These are phyloP conservation scores for Hydrochoerus hydrochaeris DNA, from an alignment of 2,113 vertebrate species.

Conservation along the genomic window DNA sequence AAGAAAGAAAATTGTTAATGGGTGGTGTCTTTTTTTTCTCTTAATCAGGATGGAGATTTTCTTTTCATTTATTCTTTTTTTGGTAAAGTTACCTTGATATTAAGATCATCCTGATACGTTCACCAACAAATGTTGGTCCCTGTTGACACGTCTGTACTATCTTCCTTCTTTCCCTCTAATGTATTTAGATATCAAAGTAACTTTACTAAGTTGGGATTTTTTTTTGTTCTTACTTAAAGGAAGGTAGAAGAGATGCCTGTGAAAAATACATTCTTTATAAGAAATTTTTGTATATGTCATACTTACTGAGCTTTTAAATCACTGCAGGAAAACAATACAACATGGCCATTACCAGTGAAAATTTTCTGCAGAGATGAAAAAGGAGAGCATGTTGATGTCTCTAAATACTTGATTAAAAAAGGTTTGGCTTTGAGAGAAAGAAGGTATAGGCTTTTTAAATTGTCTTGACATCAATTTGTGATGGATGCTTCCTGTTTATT, in stretches of 20 bases:
- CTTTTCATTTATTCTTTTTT: not conserved
- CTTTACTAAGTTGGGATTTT: not conserved
- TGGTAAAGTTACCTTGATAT: not conserved
- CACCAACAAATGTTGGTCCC: not conserved
- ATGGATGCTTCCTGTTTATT: conserved; percentile 13
- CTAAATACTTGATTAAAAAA: conserved; percentile 91
- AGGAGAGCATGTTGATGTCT: conserved; percentile 88
- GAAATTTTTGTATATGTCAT: conserved; percentile 54
- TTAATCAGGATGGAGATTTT: not conserved
- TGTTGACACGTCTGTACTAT: not conserved
- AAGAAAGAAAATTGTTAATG: conserved; percentile 27
- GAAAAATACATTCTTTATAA: not conserved
- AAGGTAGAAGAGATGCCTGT: not conserved
- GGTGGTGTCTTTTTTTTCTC: not conserved
- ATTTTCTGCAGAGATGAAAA: conserved; percentile 87
- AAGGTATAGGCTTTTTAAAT: conserved; percentile 80
- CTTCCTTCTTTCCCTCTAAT: not conserved
- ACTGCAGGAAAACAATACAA: conserved; percentile 84
- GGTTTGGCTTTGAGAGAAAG: conserved; percentile 93
- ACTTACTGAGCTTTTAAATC: conserved; percentile 54
- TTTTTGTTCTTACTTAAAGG: conserved; percentile 27
- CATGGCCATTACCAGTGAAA: conserved; percentile 88
- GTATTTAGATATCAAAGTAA: conserved; percentile 3
- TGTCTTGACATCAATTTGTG: not conserved
- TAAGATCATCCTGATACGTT: not conserved